phyloP scores from a whole-genome alignment of 2,888 invertebrate species.

The Limenitis arthemis region DNA sequence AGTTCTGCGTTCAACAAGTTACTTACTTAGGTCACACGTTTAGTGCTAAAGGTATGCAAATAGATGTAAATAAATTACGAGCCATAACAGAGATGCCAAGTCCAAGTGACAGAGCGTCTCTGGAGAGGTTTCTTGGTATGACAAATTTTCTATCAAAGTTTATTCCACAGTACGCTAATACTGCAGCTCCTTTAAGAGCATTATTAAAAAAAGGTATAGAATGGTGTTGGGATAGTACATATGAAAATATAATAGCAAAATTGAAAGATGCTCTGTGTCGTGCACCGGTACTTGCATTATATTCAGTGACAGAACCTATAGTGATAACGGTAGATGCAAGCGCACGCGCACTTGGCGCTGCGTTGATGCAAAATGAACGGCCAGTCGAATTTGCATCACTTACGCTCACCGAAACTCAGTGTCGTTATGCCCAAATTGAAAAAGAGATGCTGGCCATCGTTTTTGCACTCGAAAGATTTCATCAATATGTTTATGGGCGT shows the following conservation, averaged over 20 bases:
- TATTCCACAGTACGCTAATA: slow-evolving; percentile 24
- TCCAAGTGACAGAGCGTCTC: slow-evolving; percentile 12
- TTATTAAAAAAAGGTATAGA: slow-evolving; percentile 4
- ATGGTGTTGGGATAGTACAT: background rate
- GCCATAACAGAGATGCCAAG: slow-evolving; percentile 22
- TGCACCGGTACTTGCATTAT: background rate
- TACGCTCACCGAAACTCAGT: background rate
- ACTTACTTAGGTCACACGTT: slow-evolving; percentile 19
- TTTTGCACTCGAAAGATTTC: slow-evolving; percentile 25
- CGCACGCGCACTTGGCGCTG: background rate
- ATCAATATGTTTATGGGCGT: slow-evolving; percentile 30
- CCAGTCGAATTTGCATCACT: background rate
- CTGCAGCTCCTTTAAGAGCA: too few relatives aligned
- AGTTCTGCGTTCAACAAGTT: slow-evolving; percentile 18
- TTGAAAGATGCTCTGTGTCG: background rate
- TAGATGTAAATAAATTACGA: slow-evolving; percentile 16
- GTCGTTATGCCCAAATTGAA: slow-evolving; percentile 29
- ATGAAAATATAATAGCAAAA: background rate
- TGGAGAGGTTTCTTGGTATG: slow-evolving; percentile 28
- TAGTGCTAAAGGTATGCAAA: slow-evolving; percentile 12
- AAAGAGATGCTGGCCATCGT: slow-evolving; percentile 32
- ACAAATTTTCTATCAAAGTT: slow-evolving; percentile 27
- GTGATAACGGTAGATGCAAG: background rate
- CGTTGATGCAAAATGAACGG: background rate
- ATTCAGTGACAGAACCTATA: background rate